These are phyloP conservation scores for Meloidogyne exigua DNA, from an alignment of 1,140 invertebrate species.

Conservation along the genomic window DNA sequence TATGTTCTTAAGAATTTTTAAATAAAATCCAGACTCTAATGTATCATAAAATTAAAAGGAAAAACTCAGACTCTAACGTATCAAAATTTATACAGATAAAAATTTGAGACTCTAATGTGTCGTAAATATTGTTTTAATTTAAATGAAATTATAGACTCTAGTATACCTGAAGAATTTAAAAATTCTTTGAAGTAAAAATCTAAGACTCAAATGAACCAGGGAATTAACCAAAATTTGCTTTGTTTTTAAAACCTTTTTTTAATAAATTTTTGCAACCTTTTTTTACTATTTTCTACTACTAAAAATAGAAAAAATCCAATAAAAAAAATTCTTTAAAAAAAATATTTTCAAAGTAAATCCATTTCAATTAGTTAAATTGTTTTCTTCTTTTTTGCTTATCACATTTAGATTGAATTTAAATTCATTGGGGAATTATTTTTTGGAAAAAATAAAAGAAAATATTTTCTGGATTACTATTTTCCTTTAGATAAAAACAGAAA, in stretches of 20 bases:
- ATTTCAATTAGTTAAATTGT: conserved; percentile 5
- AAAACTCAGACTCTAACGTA: too few species aligned
- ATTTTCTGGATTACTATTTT: background rate
- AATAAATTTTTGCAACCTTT: background rate
- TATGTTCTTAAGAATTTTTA: too few species aligned
- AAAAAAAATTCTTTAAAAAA: background rate
- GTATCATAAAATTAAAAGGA: too few species aligned
- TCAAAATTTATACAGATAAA: too few species aligned
- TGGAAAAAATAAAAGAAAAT: background rate
- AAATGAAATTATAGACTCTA: too few species aligned
- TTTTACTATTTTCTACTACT: background rate
- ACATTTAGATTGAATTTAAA: background rate
- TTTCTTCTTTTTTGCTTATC: background rate
- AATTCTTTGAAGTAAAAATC: too few species aligned
- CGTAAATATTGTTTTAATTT: too few species aligned
- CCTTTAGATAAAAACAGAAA: background rate
- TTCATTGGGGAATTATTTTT: conserved; percentile 1
- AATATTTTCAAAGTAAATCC: background rate
- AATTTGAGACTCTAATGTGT: too few species aligned
- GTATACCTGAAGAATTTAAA: too few species aligned
- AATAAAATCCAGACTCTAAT: too few species aligned
- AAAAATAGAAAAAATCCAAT: background rate
- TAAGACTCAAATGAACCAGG: too few species aligned
- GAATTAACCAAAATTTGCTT: background rate
- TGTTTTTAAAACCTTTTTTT: background rate